Evolutionary conservation across 2,797 vertebrate genomes (phyloP), one percentile per base, ranked within the genome.

Genomic region (Podargus strigoides): DNA sequence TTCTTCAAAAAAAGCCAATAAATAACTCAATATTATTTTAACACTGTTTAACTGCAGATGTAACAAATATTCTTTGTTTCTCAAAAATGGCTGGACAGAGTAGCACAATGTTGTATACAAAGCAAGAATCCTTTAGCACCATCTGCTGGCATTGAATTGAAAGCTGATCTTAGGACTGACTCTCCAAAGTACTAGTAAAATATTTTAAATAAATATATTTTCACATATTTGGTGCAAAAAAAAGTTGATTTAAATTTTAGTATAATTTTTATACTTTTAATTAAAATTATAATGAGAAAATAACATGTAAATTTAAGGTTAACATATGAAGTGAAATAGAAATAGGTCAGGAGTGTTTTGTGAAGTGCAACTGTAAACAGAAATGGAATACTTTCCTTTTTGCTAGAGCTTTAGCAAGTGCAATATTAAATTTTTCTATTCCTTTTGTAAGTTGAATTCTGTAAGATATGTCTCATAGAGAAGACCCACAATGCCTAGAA

Each of bases 31-130:
- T 85, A 5, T 69, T 89, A 41, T 76, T 89, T 75, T 72, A 74
- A 24, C 36, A 23, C 14, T 79, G 69, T 93, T 96, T 95, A 88
- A 85, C 64, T 91, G 87, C 89, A 92, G 87, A 60, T 24, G 36
- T 81, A 90, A 91, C 89, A 96, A 92, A 92, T 93, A 97, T 56
- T 97, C 97, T 98, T 98, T 98, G 97, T 98, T 97, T 97, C 95
- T 83, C 73, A 94, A 92, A 93, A 95, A 94, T 90, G 95, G 96
- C 93, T 89, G 78, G 75, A 28, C 55, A 53, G 44, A 62, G 85
- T 63, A 81, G 63, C 58, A 46, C 53, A n/a, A 32, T 82, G 17
- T 66, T 86, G 13, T 66, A 3, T 14, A 6, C 64, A 63, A 92
- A 96, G 91, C 59, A 74, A 72, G 95, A 92, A 89, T 97, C 97